Evolutionary conservation across 2,888 invertebrate species (phyloP), one percentile per base, ranked within the genome.

Genomic region (Lacanobia oleracea): DNA sequence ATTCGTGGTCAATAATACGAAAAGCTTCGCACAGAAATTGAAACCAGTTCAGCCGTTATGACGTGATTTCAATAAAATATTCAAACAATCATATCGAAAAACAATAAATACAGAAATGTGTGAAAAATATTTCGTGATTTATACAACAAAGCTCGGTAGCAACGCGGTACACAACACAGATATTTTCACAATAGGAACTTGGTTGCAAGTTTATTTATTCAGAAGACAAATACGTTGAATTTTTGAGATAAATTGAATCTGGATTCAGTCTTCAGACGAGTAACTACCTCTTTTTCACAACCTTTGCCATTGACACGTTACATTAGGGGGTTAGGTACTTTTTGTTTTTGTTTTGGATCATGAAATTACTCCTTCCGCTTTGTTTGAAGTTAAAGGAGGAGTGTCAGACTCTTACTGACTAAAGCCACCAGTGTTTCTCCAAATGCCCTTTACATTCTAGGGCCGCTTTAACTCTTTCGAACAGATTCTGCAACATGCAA

Each of bases 141-240:
- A 51, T 45, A 10, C 16, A 14, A 27, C 57, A 57, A 57, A 16
- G 14, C 43, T 72, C 7, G 33, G 12, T 40, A 21, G 18, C 63
- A 33, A 57, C 33, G 21, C 21, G n/a, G 6, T 27, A 37, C 12
- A 64, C 23, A 21, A 33, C 12, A 37, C 8, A 27, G 18, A 14
- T 12, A 60, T 16, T 43, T 62, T 56, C 14, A 18, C 14, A 63
- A 5, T 9, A 37, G 16, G n/a, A 33, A 66, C 51, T 53, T 37
- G 43, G 23, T 73, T 51, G 23, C 16, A 40, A 59, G 12, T 57
- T 73, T 27, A 73, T 45, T 65, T 73, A 51, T 65, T 37, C 43
- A 59, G 48, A 37, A 56, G n/a, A 40, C 40, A 37, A 23, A 48
- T 1, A 37, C 10, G 16, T 73, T 51, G 16, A 5, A 7, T 14